These are phyloP conservation scores for Turdus rufiventris DNA, from an alignment of 2,113 vertebrate genomes.

Conservation along the genomic window DNA sequence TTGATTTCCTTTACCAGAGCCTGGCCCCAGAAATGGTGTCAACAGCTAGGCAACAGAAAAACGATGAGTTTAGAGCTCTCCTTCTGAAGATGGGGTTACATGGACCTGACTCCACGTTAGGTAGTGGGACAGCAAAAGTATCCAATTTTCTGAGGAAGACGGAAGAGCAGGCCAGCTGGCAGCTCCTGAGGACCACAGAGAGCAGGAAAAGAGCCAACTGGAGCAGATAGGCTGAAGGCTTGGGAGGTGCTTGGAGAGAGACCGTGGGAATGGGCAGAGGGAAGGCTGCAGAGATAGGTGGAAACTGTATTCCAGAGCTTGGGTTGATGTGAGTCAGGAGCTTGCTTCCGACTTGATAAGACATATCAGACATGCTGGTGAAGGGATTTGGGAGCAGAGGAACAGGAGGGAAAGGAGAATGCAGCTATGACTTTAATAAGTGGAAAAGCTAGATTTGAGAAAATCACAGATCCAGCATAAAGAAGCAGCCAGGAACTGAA, in stretches of 20 bases:
- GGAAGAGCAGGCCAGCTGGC: slow-evolving; percentile 41
- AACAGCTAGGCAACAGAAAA: background rate
- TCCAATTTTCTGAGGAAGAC: slow-evolving; percentile 33
- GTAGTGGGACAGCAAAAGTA: slow-evolving; percentile 32
- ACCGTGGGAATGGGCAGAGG: slow-evolving; percentile 46
- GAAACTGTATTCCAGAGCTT: background rate
- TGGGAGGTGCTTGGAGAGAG: slow-evolving; percentile 33
- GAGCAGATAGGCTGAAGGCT: slow-evolving; percentile 26
- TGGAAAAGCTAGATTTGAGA: background rate
- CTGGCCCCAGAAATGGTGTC: background rate
- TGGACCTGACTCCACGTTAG: slow-evolving; percentile 8
- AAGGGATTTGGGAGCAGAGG: background rate
- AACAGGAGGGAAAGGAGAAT: background rate
- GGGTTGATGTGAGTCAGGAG: background rate
- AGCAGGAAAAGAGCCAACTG: slow-evolving; percentile 44
- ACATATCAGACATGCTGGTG: background rate
- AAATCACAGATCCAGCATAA: background rate
- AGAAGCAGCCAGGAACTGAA: background rate
- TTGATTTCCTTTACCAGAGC: background rate
- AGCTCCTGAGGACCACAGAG: slow-evolving; percentile 20
- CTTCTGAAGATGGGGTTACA: background rate
- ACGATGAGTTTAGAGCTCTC: background rate
- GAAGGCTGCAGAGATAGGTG: background rate
- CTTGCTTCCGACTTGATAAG: slow-evolving; percentile 10
- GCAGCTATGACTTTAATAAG: background rate